Evolutionary conservation across 2,113 vertebrate genomes (phyloP).

Genomic region (Leucosticte australis): DNA sequence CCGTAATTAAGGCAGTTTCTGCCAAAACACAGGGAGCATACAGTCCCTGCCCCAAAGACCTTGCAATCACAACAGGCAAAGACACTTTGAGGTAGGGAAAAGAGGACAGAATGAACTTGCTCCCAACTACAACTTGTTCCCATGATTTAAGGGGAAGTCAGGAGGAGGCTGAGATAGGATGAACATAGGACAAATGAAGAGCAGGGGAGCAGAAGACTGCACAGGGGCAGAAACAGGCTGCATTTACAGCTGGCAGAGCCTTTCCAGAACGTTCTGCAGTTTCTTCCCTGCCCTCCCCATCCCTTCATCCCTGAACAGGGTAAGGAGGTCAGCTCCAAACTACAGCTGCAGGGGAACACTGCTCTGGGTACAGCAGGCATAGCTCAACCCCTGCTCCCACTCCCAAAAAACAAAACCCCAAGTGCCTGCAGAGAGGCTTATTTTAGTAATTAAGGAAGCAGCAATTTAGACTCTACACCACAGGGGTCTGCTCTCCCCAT

Average conservation of each 20-base stretch:
- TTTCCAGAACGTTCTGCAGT: neutral
- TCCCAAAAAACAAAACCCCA: neutral
- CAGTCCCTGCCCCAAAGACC: neutral
- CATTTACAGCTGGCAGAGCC: neutral
- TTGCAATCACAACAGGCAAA: neutral
- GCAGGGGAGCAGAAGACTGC: neutral
- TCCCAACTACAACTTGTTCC: neutral
- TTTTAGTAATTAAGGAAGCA: neutral
- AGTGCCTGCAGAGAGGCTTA: neutral
- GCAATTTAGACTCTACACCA: neutral
- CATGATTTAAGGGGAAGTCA: neutral
- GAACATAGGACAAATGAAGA: neutral
- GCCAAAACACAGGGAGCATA: neutral
- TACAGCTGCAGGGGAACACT: neutral
- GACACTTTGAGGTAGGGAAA: neutral
- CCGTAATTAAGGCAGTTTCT: conserved; percentile 1
- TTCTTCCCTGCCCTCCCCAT: neutral
- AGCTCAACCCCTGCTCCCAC: neutral
- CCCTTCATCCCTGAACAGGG: neutral
- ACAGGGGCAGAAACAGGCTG: neutral
- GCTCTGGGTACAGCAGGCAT: neutral
- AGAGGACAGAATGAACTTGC: neutral
- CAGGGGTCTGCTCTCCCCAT: neutral
- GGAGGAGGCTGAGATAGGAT: neutral
- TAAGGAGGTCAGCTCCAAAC: neutral